Evolutionary conservation across 2,888 invertebrate species (phyloP).

Genomic region (Quadroppia sp.): DNA sequence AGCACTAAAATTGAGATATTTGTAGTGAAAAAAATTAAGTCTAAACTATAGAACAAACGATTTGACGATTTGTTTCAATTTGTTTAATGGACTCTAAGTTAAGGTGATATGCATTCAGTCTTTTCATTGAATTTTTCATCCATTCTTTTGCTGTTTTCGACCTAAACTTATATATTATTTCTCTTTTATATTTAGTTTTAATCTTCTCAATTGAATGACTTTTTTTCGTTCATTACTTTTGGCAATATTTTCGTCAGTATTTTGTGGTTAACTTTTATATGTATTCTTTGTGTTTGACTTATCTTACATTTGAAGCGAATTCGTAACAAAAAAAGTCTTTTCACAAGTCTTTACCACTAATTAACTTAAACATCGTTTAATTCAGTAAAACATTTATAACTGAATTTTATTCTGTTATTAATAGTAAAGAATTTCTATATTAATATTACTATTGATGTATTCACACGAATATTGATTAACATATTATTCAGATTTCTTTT

Average conservation of each 20-base stretch:
- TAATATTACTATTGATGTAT: neutral
- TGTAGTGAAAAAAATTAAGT: conserved; percentile 6
- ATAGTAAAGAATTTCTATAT: neutral
- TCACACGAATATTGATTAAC: conserved; percentile 3
- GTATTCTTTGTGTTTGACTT: neutral
- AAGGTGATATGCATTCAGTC: neutral
- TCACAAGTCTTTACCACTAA: neutral
- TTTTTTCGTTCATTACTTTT: neutral
- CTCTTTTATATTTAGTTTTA: neutral
- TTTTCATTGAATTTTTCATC: neutral
- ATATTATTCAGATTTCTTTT: neutral
- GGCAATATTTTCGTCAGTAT: neutral
- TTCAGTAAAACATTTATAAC: neutral
- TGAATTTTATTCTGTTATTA: neutral
- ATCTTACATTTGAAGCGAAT: neutral
- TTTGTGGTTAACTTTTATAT: neutral
- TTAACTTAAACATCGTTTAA: neutral
- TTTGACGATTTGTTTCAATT: conserved; percentile 19
- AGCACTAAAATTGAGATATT: neutral
- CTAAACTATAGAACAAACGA: neutral
- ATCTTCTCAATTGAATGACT: neutral
- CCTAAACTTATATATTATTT: conserved; percentile 6
- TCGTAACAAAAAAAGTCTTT: too few relatives aligned
- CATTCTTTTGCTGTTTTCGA: neutral
- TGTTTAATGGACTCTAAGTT: neutral